Base-by-base conservation (phyloP, 2,888 invertebrate species). In the Calliphora vomitoria region DNA sequence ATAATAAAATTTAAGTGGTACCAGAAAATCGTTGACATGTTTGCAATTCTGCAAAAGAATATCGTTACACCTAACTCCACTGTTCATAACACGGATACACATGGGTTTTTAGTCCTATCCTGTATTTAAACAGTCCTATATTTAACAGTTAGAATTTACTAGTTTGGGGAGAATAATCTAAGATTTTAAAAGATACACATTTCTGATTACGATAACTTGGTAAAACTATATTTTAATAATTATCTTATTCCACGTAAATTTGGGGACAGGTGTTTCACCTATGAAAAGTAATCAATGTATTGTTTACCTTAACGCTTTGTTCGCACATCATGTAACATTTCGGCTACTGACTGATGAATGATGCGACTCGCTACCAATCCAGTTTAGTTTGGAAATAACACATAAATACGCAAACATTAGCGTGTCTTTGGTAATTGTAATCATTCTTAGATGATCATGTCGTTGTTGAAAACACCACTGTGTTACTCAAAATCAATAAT, bases 371-470 rank as follows among this genome's bases (percentile, higher is more conserved):
- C 25, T 60, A n/a, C 18, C 44, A 15, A 50, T 64, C n/a, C 35
- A 31, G 47, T 68, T 53, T 25, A 55, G 20, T 60, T 31, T 55
- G 18, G 5, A 50, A 58, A 50, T n/a, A 74, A 60, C 38, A 55
- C 11, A 47, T 41, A 58, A 25, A 13, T 4, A 20, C 25, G 66
- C 44, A 85, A 55, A 25, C 84, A 84, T 87, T 87, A 87, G 78
- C 84, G 81, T 84, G 66, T 82, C 20, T 53, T 44, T 84, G 81
- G 44, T 82, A 87, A 87, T 87, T 84, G 76, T 60, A 44, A 58
- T 4, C 35, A 68, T 62, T 76, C 20, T 44, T n/a, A 66, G n/a
- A 81, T 87, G 62, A 81, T 82, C 87, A 87, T 76, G 76, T 82
- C 68, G 44, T 31, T 20, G 8, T 50, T 1, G 47, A 41, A 41